phyloP scores from a whole-genome alignment of 2,888 invertebrate species.

The Limenitis camilla region DNA sequence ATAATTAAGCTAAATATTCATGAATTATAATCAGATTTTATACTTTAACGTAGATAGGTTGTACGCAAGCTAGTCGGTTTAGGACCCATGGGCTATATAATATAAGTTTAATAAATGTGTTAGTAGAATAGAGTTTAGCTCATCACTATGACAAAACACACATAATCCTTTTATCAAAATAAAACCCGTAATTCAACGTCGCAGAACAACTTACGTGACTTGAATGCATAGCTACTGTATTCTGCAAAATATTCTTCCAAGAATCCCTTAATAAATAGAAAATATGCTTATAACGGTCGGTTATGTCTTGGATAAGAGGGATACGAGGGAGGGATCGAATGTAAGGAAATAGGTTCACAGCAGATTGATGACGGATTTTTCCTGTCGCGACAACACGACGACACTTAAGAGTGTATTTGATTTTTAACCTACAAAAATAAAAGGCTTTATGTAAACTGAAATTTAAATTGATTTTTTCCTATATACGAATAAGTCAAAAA shows the following conservation, averaged over 20 bases:
- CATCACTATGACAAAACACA: too few relatives aligned
- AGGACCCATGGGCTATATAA: too few relatives aligned
- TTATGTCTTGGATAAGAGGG: constrained; percentile 25
- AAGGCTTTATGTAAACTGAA: too few relatives aligned
- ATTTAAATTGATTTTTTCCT: too few relatives aligned
- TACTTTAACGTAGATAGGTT: too few relatives aligned
- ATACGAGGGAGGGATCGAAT: constrained; percentile 48
- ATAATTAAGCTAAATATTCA: too few relatives aligned
- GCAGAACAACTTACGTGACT: background rate
- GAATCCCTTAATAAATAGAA: constrained; percentile 3
- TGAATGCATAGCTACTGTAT: background rate
- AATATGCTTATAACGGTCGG: constrained; percentile 9
- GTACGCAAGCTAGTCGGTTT: too few relatives aligned
- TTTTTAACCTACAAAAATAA: constrained; percentile 1
- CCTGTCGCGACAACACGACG: constrained; percentile 56
- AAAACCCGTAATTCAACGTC: background rate
- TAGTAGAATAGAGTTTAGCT: too few relatives aligned
- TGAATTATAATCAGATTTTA: too few relatives aligned
- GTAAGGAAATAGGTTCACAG: constrained; percentile 53
- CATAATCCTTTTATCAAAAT: background rate
- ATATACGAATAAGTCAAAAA: too few relatives aligned
- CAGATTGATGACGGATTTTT: constrained; percentile 58
- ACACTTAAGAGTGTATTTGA: constrained; percentile 24
- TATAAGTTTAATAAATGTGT: too few relatives aligned
- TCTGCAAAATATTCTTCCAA: background rate